Evolutionary conservation across 2,797 vertebrate genomes (phyloP).

Genomic region (Neoniphon sammara): DNA sequence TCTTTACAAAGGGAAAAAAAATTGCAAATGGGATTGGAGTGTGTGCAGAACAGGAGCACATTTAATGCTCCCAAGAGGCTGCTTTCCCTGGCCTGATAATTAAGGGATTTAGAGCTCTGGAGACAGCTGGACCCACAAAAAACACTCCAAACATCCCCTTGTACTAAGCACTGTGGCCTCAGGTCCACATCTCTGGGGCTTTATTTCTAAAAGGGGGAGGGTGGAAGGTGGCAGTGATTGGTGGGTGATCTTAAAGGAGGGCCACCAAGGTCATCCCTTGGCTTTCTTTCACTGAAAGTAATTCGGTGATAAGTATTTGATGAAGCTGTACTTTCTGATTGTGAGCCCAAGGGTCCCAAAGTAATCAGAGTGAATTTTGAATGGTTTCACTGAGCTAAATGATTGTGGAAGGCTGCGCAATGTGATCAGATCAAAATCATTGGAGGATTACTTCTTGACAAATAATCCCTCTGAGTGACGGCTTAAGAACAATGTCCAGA

Average conservation of each 20-base stretch:
- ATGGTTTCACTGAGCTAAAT: conserved; percentile 34
- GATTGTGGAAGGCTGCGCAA: not conserved
- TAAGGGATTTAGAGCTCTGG: conserved; percentile 77
- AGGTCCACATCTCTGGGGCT: conserved; percentile 64
- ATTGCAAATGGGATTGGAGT: conserved; percentile 65
- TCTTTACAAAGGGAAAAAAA: conserved; percentile 39
- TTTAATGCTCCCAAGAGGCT: conserved; percentile 70
- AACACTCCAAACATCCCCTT: conserved; percentile 64
- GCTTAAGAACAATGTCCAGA: conserved; percentile 1
- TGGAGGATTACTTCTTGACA: conserved; percentile 27
- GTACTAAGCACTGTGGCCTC: conserved; percentile 62
- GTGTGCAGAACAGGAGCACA: conserved; percentile 63
- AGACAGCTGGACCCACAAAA: conserved; percentile 69
- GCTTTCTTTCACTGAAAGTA: conserved; percentile 60
- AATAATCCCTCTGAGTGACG: conserved; percentile 12
- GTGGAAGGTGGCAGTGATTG: conserved; percentile 16
- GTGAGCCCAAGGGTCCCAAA: conserved; percentile 44
- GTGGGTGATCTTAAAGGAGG: conserved; percentile 34
- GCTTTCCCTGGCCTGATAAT: conserved; percentile 73
- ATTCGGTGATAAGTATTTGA: conserved; percentile 70
- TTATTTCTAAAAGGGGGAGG: conserved; percentile 43
- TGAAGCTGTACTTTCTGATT: conserved; percentile 58
- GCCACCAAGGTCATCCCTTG: conserved; percentile 52
- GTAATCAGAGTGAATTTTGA: conserved; percentile 62
- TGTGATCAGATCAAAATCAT: conserved; percentile 26